phyloP scores from a whole-genome alignment of 2,797 vertebrate species.

The Miichthys miiuy region DNA sequence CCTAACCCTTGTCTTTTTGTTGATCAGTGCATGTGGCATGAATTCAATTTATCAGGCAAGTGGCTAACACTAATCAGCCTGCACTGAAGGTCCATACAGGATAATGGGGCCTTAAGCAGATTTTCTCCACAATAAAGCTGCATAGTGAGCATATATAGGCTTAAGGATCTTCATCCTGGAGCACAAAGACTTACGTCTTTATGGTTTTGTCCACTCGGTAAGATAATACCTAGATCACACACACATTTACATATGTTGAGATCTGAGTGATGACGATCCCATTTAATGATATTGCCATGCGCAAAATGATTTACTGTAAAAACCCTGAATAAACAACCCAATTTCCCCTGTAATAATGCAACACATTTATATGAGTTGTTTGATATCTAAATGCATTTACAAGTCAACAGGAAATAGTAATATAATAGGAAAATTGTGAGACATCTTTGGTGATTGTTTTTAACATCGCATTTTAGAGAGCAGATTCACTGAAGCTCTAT shows the following conservation, averaged over 20 bases:
- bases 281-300: conserved; percentile 17
- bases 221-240: conserved; percentile 35
- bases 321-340: not conserved
- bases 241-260: conserved; percentile 9
- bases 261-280: conserved; percentile 32
- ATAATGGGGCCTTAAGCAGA: conserved; percentile 60
- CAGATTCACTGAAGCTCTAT: not conserved
- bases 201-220: conserved; percentile 43
- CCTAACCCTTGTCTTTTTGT: conserved; percentile 43
- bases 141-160: conserved; percentile 35
- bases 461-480: conserved; percentile 13
- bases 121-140: conserved; percentile 61
- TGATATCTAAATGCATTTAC: not conserved
- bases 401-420: conserved; percentile 1
- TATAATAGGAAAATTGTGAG: not conserved
- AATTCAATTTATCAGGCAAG: conserved; percentile 66
- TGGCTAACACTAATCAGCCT: conserved; percentile 52
- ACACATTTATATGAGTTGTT: not conserved
- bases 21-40: conserved; percentile 50
- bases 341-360: not conserved
- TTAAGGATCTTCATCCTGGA: conserved; percentile 49
- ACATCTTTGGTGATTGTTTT: conserved; percentile 29
- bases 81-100: conserved; percentile 39
- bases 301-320: conserved; percentile 18
- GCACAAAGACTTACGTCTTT: conserved; percentile 29